Conservation (phyloP, 2,113 vertebrate species). For the Natator depressus region DNA sequence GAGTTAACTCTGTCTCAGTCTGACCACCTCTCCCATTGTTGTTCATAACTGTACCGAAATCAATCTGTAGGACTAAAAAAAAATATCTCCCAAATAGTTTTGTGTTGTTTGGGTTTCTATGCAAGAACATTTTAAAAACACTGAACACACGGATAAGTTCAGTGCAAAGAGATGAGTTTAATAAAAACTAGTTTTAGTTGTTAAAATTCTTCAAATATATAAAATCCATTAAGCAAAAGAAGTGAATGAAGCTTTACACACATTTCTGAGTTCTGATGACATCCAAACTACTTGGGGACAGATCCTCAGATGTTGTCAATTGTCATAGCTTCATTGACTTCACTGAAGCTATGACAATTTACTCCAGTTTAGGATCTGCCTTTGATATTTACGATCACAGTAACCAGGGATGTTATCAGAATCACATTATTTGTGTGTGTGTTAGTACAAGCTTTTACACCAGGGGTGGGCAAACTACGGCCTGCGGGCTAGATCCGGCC, state of each 20-base stretch:
- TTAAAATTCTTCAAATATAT: not conserved
- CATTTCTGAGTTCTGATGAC: not conserved
- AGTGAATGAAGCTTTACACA: not conserved
- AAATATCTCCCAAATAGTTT: not conserved
- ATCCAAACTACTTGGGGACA: not conserved
- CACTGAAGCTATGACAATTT: not conserved
- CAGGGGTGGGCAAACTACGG: no score
- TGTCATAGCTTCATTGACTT: not conserved
- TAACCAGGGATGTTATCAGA: constrained; percentile 16
- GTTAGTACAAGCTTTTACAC: not conserved
- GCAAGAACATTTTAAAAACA: not conserved
- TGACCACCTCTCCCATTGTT: not conserved
- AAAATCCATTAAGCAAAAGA: not conserved
- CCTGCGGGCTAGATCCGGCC: no score
- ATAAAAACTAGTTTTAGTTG: not conserved
- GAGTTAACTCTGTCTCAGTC: not conserved
- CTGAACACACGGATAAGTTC: not conserved
- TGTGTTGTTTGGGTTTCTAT: not conserved
- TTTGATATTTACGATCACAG: not conserved
- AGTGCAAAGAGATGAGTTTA: not conserved
- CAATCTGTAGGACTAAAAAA: not conserved
- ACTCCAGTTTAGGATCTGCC: not conserved
- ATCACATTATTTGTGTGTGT: not conserved
- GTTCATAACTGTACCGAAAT: not conserved
- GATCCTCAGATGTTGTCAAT: not conserved